phyloP scores from a whole-genome alignment of 2,113 vertebrate species.

The human (Homo sapiens) region DNA sequence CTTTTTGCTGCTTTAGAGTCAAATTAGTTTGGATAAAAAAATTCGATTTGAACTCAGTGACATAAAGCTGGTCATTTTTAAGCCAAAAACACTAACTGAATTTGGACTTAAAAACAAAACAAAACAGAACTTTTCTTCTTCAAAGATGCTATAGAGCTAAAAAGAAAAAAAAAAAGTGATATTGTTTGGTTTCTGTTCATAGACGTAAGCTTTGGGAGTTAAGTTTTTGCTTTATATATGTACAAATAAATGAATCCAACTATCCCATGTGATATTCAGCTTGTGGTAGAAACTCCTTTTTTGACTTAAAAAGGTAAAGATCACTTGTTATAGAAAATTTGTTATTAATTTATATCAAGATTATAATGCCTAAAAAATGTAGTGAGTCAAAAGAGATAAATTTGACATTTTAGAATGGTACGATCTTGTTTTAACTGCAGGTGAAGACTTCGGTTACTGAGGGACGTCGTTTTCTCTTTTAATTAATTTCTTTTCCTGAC shows the following conservation, averaged over 20 bases:
- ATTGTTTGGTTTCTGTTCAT: constrained; percentile 27
- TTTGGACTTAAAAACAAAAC: background rate
- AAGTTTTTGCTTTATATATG: background rate
- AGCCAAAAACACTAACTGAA: background rate
- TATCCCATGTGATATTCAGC: background rate
- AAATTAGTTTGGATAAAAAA: constrained; percentile 37
- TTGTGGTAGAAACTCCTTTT: constrained; percentile 22
- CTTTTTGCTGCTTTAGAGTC: constrained; percentile 28
- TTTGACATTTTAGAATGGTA: constrained; percentile 71
- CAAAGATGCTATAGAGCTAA: background rate
- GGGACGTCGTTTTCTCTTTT: constrained; percentile 60
- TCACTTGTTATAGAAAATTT: constrained; percentile 14
- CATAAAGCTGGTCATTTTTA: background rate
- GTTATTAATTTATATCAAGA: constrained; percentile 36
- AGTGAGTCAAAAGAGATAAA: constrained; percentile 40
- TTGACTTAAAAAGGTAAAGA: constrained; percentile 44
- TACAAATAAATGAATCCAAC: background rate
- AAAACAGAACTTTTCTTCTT: background rate
- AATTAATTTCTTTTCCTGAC: constrained; percentile 76
- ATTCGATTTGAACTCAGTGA: background rate
- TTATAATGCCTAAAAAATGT: constrained; percentile 25
- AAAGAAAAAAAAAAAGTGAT: background rate
- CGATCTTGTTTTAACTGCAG: constrained; percentile 67
- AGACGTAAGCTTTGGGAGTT: background rate
- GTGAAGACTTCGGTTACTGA: constrained; percentile 63